Conservation (phyloP, 1,140 invertebrate genomes). For the Pomacea maculata region DNA sequence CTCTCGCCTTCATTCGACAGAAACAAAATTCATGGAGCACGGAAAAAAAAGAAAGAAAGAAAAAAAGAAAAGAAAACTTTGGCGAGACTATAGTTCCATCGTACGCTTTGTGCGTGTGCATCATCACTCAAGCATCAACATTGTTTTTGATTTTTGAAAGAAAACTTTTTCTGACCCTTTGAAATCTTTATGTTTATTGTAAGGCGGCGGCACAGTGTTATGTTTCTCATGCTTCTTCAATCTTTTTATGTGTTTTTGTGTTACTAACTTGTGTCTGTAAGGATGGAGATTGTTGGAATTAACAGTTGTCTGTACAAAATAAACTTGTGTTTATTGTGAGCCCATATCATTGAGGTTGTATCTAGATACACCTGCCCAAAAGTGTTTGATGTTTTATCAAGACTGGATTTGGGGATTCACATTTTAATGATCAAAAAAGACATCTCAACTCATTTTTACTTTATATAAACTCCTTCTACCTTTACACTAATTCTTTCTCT, state of each 20-base stretch:
- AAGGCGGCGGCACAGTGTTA: conserved; percentile 17
- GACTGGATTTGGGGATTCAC: neutral
- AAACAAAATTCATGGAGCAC: neutral
- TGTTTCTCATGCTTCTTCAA: neutral
- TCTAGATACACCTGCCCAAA: neutral
- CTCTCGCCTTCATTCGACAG: neutral
- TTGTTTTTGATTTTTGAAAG: neutral
- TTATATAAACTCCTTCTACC: too few relatives aligned
- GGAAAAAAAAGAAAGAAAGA: neutral
- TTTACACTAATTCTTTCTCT: too few relatives aligned
- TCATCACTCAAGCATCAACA: neutral
- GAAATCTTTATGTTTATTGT: conserved; percentile 2
- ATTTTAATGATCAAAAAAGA: too few relatives aligned
- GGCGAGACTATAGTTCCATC: neutral
- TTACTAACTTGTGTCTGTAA: neutral
- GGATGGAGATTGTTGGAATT: neutral
- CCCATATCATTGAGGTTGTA: neutral
- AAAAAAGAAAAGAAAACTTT: too few relatives aligned
- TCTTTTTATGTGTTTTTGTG: neutral
- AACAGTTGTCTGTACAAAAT: neutral
- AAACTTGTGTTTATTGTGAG: neutral
- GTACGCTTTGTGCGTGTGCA: neutral
- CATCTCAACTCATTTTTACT: too few relatives aligned
- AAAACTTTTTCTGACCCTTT: conserved; percentile 2
- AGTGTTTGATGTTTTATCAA: neutral